Evolutionary conservation across 1,140 invertebrate species (phyloP).

Genomic region (Pachyrhynchus sulphureomaculatus): DNA sequence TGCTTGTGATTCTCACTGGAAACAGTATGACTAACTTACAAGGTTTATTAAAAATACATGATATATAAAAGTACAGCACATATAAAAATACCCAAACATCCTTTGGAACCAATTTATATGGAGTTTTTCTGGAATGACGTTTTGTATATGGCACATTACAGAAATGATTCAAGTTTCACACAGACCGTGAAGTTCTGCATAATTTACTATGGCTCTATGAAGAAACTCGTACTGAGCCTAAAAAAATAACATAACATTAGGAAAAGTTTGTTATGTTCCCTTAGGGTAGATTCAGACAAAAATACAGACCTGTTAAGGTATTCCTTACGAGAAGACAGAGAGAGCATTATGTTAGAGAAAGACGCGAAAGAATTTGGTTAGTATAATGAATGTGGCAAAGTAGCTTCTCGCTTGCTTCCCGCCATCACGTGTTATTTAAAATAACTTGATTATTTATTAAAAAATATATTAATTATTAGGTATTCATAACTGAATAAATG

Average conservation of each 20-base stretch:
- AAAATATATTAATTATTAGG: too few species aligned
- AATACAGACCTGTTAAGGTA: too few species aligned
- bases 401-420: too few species aligned
- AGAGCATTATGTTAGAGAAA: too few species aligned
- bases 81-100: constrained; percentile 41
- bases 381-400: too few species aligned
- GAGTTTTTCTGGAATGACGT: constrained; percentile 38
- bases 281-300: too few species aligned
- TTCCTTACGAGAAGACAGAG: too few species aligned
- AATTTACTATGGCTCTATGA: constrained; percentile 86
- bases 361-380: too few species aligned
- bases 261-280: too few species aligned
- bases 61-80: constrained; percentile 35
- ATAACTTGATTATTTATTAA: too few species aligned
- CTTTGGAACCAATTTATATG: constrained; percentile 29
- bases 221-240: constrained; percentile 91
- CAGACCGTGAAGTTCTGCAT: constrained; percentile 80
- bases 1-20: constrained; percentile 38
- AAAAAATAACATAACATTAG: constrained; percentile 40
- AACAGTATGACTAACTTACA: constrained; percentile 30
- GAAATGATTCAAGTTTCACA: constrained; percentile 47
- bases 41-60: constrained; percentile 27
- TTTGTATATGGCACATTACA: constrained; percentile 30
- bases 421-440: too few species aligned
- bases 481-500: too few species aligned